Conservation (phyloP, 2,797 vertebrate species). For the Centroberyx gerrardi region DNA sequence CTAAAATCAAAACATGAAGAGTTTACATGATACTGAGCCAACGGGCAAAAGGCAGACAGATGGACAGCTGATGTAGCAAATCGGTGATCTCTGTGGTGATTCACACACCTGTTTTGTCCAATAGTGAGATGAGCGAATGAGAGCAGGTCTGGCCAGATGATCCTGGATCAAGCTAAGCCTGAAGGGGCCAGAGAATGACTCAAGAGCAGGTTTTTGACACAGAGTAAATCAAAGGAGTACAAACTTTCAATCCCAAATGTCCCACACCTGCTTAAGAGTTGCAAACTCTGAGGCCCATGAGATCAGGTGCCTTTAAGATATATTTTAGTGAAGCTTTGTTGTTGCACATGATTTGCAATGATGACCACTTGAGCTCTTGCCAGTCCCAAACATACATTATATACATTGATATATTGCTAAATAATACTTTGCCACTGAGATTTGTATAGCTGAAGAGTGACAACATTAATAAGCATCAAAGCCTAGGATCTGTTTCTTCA, state of each 20-base stretch:
- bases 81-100: constrained; percentile 47
- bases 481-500: no score
- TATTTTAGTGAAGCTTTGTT: constrained; percentile 23
- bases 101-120: constrained; percentile 69
- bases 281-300: constrained; percentile 12
- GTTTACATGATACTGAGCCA: constrained; percentile 57
- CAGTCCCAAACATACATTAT: not conserved
- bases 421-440: no score
- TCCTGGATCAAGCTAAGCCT: constrained; percentile 49
- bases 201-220: constrained; percentile 59
- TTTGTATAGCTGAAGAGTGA: no score
- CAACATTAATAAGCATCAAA: no score
- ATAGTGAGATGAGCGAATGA: constrained; percentile 46
- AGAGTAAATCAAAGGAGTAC: constrained; percentile 60
- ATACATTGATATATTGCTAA: no score
- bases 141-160: constrained; percentile 48
- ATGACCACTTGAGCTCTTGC: not conserved
- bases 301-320: constrained; percentile 54
- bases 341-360: not conserved
- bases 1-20: constrained; percentile 66
- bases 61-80: constrained; percentile 62
- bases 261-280: not conserved
- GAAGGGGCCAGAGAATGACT: constrained; percentile 64
- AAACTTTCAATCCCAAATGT: constrained; percentile 19
- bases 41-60: constrained; percentile 58